These are phyloP conservation scores for Leptopilina syphax DNA, from an alignment of 2,888 invertebrate species.

Conservation along the genomic window DNA sequence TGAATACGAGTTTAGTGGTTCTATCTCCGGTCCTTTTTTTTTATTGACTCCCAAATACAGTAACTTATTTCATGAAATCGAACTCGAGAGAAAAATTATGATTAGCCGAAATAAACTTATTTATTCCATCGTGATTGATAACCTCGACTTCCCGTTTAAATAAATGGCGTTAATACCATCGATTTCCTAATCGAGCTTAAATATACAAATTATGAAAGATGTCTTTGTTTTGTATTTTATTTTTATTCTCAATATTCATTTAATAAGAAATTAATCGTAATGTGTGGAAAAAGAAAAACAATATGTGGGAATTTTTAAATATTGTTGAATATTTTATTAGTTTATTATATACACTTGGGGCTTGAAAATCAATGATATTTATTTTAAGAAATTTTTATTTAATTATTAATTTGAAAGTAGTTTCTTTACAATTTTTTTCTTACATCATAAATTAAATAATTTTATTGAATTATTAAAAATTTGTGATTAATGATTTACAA, in stretches of 20 bases:
- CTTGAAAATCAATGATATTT: too few relatives aligned
- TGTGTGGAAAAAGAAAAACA: too few relatives aligned
- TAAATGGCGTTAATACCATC: slow-evolving; percentile 58
- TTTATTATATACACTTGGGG: too few relatives aligned
- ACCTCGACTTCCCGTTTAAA: slow-evolving; percentile 67
- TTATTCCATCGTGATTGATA: slow-evolving; percentile 71
- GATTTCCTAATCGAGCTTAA: slow-evolving; percentile 29
- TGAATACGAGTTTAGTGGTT: slow-evolving; percentile 53
- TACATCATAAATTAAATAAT: too few relatives aligned
- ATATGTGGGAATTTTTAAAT: too few relatives aligned
- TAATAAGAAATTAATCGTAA: too few relatives aligned
- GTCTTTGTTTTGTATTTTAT: not conserved
- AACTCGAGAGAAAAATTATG: slow-evolving; percentile 63
- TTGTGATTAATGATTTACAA: too few relatives aligned
- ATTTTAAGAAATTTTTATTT: too few relatives aligned
- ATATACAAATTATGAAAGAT: slow-evolving; percentile 22
- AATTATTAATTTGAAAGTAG: too few relatives aligned
- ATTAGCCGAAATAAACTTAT: slow-evolving; percentile 74
- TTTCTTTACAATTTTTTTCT: too few relatives aligned
- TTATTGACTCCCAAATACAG: slow-evolving; percentile 68
- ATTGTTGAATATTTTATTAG: too few relatives aligned
- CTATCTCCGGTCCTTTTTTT: slow-evolving; percentile 64
- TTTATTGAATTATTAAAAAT: too few relatives aligned
- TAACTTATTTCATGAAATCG: slow-evolving; percentile 70
- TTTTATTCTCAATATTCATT: not conserved